These are phyloP conservation scores for Leistus spinibarbis DNA, from an alignment of 2,888 invertebrate genomes.

Conservation along the genomic window DNA sequence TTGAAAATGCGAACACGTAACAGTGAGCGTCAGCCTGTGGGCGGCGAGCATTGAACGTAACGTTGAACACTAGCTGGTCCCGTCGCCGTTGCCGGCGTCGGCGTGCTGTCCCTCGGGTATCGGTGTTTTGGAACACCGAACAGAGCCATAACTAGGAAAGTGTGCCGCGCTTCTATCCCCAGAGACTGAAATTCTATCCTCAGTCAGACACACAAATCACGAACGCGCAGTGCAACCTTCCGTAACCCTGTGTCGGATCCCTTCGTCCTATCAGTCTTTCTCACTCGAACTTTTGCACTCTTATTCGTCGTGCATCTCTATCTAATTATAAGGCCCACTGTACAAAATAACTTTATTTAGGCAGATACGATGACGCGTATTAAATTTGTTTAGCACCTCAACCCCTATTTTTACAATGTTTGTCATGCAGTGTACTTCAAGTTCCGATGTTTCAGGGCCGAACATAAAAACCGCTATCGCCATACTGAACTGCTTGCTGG, in stretches of 20 bases:
- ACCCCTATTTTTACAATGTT: neutral
- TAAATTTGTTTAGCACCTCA: neutral
- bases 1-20: neutral
- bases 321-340: neutral
- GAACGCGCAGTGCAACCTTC: neutral
- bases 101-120: conserved; percentile 6
- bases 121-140: conserved; percentile 20
- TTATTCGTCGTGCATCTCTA: neutral
- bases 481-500: conserved; percentile 86
- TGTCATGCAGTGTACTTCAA: neutral
- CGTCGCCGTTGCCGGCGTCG: neutral
- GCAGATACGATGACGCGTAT: neutral
- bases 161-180: conserved; percentile 10
- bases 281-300: neutral
- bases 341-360: conserved; percentile 21
- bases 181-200: conserved; percentile 27
- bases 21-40: neutral
- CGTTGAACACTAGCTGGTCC: neutral
- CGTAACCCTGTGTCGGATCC: neutral
- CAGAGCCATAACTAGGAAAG: conserved; percentile 30
- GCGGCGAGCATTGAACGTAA: neutral
- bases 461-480: conserved; percentile 79
- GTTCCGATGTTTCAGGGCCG: conserved; percentile 67
- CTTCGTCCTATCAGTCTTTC: neutral
- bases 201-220: conserved; percentile 31